Base-by-base conservation (phyloP, 2,113 vertebrate genomes). In the Otolemur garnettii region DNA sequence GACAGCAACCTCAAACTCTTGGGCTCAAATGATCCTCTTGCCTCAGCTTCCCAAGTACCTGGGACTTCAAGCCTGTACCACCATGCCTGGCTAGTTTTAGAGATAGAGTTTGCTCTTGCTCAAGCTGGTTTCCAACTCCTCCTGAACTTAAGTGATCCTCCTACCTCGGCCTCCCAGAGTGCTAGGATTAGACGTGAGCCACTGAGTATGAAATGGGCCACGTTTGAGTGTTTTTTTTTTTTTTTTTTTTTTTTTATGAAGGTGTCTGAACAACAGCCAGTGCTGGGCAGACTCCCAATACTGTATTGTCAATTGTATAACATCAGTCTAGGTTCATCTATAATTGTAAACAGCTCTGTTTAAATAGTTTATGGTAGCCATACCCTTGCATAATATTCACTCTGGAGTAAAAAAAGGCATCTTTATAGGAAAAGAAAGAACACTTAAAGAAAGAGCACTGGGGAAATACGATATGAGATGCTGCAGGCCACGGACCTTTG, bases 231-330 rank as follows among this genome's bases (percentile, higher is more conserved):
- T 38, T 38, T 38, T 38, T 38, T 38, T 38, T 38, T 38, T 38
- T 38, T 38, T 38, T 38, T 38, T 38, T 38, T 38, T 38, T 38
- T 38, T 38, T 38, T 38, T 38, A 38, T 98, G 85, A 98, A 97
- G 97, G 94, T 97, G 82, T 82, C 64, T 57, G 96, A 97, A 90
- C 77, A 94, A 7, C 68, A 81, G 74, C 45, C 90, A 55, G 90
- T 1, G 0, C 77, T 98, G 66, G 95, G 17, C 30, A 95, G 77
- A 96, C 94, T 50, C 4, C 69, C 22, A 35, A 84, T 0, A 1
- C 33, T n/a, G 17, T 69, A n/a, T 68, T 50, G 8, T 15, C 4
- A 1, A 13, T 55, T 69, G 50, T 53, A 28, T 3, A 35, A 42
- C 66, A 57, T 71, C 28, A 22, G 3, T 85, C 24, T 66, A 13